Base-by-base conservation (phyloP, 2,888 invertebrate genomes). In the Chromoteleia sp. region DNA sequence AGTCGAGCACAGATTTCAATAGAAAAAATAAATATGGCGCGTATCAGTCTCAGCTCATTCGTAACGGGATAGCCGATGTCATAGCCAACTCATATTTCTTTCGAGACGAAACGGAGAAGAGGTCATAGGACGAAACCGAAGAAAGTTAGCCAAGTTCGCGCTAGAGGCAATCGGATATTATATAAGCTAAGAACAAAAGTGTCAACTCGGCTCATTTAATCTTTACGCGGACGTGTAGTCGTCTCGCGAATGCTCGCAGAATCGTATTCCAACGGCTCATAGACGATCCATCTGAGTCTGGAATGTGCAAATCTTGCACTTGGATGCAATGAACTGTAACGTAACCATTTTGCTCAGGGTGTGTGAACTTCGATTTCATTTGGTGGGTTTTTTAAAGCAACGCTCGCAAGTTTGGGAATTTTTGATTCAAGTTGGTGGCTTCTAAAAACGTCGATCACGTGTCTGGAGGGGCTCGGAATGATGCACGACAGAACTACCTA, bases 131-230 rank as follows among this genome's bases (percentile, higher is more conserved):
- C 84, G 85, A 80, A 83, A 75, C 80, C 68, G 79, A 63, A 68
- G 70, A 63, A 45, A 70, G 65, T 48, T 25, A 71, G 52, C 36
- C 29, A 74, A 73, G 78, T 84, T 83, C 76, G 82, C 81, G 84
- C 79, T 83, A 76, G 78, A 80, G 79, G 88, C 87, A 87, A 88
- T 85, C 74, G 86, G 88, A 88, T 88, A 88, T 89, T 86, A 86
- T 86, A 84, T 85, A 85, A 87, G 87, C 80, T 33, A 6, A 84
- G 83, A 82, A 82, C 73, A 79, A 83, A 84, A 70, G 65, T 70
- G 85, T 79, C 82, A 84, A 85, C 82, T 73, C 54, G 36, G 12
- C 56, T 41, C 8, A 8, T 61, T 54, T 61, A 50, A 54, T 63
- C 54, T 41, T n/a, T n/a, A n/a, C n/a, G n/a, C n/a, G n/a, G n/a